phyloP scores from a whole-genome alignment of 2,113 vertebrate genomes.

The Aegotheles bennettii region DNA sequence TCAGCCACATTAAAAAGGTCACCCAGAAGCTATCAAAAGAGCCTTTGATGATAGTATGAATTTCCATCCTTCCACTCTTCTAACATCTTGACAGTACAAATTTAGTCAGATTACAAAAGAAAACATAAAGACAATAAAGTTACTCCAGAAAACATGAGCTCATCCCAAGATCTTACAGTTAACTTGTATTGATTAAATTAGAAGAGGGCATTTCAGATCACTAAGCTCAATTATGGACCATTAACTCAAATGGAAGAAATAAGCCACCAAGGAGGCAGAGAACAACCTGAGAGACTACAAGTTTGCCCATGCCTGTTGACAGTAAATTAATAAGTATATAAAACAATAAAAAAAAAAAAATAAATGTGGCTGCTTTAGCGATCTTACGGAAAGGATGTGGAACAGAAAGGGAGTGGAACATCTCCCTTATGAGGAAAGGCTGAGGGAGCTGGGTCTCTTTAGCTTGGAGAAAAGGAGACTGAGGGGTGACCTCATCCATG shows the following conservation, averaged over 20 bases:
- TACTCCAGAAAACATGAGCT: background rate
- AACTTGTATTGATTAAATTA: background rate
- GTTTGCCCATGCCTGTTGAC: background rate
- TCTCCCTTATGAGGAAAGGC: background rate
- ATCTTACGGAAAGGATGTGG: background rate
- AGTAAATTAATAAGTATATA: background rate
- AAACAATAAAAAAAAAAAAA: background rate
- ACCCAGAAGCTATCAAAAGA: background rate
- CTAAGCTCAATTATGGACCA: background rate
- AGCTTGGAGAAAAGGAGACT: too few species aligned
- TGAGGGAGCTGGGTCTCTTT: too few species aligned
- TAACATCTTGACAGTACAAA: background rate
- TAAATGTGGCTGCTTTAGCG: background rate
- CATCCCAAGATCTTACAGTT: background rate
- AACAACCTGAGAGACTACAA: background rate
- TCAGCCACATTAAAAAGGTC: background rate
- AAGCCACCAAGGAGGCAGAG: background rate
- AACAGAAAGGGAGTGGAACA: too few species aligned
- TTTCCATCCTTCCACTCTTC: background rate
- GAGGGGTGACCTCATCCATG: too few species aligned
- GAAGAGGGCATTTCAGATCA: background rate
- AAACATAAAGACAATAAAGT: background rate
- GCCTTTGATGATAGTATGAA: background rate
- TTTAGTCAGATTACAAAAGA: background rate
- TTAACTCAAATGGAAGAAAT: background rate